Evolutionary conservation across 2,888 invertebrate genomes (phyloP).

Genomic region (Hartigia nigra): DNA sequence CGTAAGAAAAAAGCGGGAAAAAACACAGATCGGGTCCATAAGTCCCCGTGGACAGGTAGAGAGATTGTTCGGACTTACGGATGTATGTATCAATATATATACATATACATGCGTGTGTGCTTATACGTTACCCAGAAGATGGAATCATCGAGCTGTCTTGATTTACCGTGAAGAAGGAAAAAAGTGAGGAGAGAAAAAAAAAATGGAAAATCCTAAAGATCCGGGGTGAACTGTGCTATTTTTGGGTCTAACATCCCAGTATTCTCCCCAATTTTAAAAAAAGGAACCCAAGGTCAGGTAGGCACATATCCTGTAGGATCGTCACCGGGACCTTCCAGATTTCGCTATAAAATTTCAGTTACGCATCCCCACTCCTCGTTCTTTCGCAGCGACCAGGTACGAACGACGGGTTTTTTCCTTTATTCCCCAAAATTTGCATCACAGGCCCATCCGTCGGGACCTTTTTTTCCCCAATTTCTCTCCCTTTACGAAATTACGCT

Average conservation of each 20-base stretch:
- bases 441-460: constrained; percentile 25
- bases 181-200: constrained; percentile 41
- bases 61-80: background rate
- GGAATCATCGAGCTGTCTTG: background rate
- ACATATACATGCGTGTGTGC: background rate
- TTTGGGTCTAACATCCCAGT: constrained; percentile 39
- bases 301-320: constrained; percentile 32
- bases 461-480: constrained; percentile 16
- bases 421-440: constrained; percentile 53
- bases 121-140: background rate
- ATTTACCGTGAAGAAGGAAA: background rate
- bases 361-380: background rate
- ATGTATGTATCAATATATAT: background rate
- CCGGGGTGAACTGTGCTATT: constrained; percentile 18
- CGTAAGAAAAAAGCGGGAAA: background rate
- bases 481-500: constrained; percentile 19
- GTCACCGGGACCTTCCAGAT: constrained; percentile 31
- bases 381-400: constrained; percentile 10
- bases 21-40: background rate
- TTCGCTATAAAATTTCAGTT: constrained; percentile 61
- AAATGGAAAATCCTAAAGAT: constrained; percentile 39
- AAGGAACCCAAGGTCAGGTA: constrained; percentile 55
- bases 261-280: constrained; percentile 45
- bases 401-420: background rate
- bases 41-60: constrained; percentile 10